Evolutionary conservation across 2,888 invertebrate species (phyloP), one percentile per base, ranked within the genome.

Genomic region (Caenorhabditis sulstoni): DNA sequence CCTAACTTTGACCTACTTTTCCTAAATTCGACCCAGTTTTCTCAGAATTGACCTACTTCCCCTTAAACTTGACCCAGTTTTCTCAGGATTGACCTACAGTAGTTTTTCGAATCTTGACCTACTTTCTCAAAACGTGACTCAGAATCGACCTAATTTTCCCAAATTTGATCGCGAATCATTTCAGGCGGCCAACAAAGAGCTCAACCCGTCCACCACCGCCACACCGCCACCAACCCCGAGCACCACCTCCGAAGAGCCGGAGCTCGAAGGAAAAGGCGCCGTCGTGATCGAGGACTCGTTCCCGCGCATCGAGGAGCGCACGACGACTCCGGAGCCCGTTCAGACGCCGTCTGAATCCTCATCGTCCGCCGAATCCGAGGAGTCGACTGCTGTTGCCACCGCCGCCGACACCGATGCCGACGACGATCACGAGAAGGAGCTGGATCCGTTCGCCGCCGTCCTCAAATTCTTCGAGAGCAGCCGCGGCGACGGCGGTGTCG

Each of bases 201-300:
- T 66, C 14, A 41, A 50, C 20, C 58, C 67, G 39, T 52, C 59
- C 0, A 77, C 65, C 22, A 62, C 59, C 3, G 49, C 71, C 29
- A 29, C 29, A n/a, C n/a, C n/a, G n/a, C n/a, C n/a, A n/a, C n/a
- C n/a, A n/a, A n/a, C n/a, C n/a, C n/a, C n/a, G n/a, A 29, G 29
- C 29, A 29, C 29, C 4, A 41, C 59, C 20, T 50, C 67, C 3
- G 53, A 71, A 47, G 29, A 62, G 57, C 68, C 67, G 61, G 58
- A 57, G 20, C 9, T 71, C n/a, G 78, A 79, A 29, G 78, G 78
- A 55, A 62, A 67, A 35, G 78, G 66, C 39, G 81, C 84, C 7
- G 71, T 82, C 12, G 81, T 84, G 7, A 73, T 84, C 55, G 84
- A 84, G 59, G 84, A 84, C 47, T 59, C 73, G 11, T 84, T 84